Percentiles rank a stretch among this genome's conserved stretches.
phyloP scores from a whole-genome alignment of 2,888 invertebrate species.

The Lordiphosa fenestrarum region DNA sequence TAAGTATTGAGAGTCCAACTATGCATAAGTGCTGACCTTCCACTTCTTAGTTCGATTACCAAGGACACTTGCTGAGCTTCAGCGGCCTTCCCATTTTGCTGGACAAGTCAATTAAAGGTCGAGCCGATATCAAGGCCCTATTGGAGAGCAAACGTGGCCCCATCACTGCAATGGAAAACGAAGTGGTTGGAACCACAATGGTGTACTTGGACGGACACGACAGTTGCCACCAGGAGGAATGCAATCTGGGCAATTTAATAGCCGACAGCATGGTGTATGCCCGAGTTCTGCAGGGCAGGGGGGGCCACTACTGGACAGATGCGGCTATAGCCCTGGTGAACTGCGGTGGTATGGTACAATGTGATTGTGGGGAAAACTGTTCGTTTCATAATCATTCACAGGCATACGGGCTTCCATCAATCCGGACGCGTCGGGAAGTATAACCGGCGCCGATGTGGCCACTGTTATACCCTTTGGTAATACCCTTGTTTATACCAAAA shows the following conservation, averaged over 20 bases:
- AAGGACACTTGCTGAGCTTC: slow-evolving; percentile 85
- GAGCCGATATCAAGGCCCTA: slow-evolving; percentile 82
- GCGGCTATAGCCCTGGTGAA: slow-evolving; percentile 84
- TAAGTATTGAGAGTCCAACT: slow-evolving; percentile 17
- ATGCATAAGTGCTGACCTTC: neutral
- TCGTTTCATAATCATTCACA: neutral
- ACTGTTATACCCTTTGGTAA: slow-evolving; percentile 88
- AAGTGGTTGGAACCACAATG: slow-evolving; percentile 84
- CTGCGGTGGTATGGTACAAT: slow-evolving; percentile 83
- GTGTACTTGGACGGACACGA: slow-evolving; percentile 85
- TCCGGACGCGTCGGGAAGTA: slow-evolving; percentile 79
- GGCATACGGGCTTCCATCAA: slow-evolving; percentile 86
- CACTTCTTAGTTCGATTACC: slow-evolving; percentile 82
- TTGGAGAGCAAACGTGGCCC: slow-evolving; percentile 82
- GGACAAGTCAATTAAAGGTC: slow-evolving; percentile 84
- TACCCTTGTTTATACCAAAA: slow-evolving; percentile 82
- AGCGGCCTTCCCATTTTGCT: slow-evolving; percentile 88
- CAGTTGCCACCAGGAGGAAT: slow-evolving; percentile 86
- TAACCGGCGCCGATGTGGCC: slow-evolving; percentile 87
- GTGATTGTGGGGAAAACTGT: neutral
- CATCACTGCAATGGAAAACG: slow-evolving; percentile 69
- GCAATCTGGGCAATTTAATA: slow-evolving; percentile 90
- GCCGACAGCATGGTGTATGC: slow-evolving; percentile 86
- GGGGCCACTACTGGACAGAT: slow-evolving; percentile 77
- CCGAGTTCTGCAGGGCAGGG: slow-evolving; percentile 73